phyloP scores from a whole-genome alignment of 2,113 vertebrate genomes.

The Cephalopterus ornatus region DNA sequence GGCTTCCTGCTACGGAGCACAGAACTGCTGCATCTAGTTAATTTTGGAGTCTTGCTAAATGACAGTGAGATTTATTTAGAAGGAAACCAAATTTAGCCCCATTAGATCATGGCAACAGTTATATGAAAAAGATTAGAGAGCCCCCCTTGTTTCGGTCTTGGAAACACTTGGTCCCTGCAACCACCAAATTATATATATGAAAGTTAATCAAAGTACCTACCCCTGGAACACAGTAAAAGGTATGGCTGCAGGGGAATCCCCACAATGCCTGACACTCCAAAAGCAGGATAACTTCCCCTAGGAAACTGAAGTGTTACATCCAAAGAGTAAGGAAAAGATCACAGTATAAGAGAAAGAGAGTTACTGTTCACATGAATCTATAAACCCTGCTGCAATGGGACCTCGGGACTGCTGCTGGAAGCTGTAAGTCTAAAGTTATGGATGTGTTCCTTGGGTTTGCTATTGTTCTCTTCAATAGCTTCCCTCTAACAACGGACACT shows the following conservation, averaged over 20 bases:
- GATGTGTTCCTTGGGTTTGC: background rate
- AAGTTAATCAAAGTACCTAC: background rate
- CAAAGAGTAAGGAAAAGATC: background rate
- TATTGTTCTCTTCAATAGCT: background rate
- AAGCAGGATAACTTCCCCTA: background rate
- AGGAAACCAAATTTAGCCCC: constrained; percentile 61
- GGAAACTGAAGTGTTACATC: background rate
- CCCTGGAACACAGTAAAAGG: background rate
- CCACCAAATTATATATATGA: background rate
- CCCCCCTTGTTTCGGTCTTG: background rate
- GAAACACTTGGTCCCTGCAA: background rate
- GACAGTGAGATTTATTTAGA: constrained; percentile 58
- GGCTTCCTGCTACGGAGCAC: constrained; percentile 34
- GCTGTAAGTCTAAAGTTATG: background rate
- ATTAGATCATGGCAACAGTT: constrained; percentile 36
- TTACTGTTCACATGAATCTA: background rate
- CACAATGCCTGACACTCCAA: background rate
- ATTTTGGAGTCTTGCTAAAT: constrained; percentile 34
- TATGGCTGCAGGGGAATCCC: background rate
- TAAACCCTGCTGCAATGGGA: background rate
- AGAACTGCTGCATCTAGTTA: constrained; percentile 64
- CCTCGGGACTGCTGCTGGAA: background rate
- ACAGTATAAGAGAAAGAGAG: background rate
- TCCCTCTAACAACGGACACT: background rate
- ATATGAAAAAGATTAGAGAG: background rate